phyloP scores from a whole-genome alignment of 1,140 invertebrate species.

The Lineus longissimus region DNA sequence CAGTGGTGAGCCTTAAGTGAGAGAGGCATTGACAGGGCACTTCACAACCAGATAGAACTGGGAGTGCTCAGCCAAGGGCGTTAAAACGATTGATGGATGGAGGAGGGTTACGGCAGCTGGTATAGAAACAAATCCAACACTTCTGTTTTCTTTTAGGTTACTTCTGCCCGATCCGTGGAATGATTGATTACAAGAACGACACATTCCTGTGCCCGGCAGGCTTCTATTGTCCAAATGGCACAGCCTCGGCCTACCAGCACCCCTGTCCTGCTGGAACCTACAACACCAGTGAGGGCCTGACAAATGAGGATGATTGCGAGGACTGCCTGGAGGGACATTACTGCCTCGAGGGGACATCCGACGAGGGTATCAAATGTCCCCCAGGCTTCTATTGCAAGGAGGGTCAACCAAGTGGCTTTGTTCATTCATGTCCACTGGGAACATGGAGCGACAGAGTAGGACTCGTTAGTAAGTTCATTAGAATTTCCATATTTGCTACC shows the following conservation, averaged over 20 bases:
- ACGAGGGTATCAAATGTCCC: slow-evolving; percentile 30
- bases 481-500: no score
- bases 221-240: slow-evolving; percentile 44
- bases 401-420: slow-evolving; percentile 27
- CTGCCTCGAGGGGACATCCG: slow-evolving; percentile 31
- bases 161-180: slow-evolving; percentile 30
- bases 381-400: slow-evolving; percentile 41
- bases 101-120: no score
- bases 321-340: slow-evolving; percentile 35
- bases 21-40: no score
- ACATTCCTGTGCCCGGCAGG: slow-evolving; percentile 32
- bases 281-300: slow-evolving; percentile 26
- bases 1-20: no score
- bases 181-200: slow-evolving; percentile 27
- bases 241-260: slow-evolving; percentile 25
- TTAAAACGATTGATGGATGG: no score
- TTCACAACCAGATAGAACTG: no score
- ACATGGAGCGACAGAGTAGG: slow-evolving; percentile 35
- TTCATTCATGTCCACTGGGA: slow-evolving; percentile 42
- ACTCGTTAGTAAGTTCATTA: slow-evolving; percentile 31
- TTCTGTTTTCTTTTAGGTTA: slow-evolving; percentile 33
- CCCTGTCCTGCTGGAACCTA: slow-evolving; percentile 46
- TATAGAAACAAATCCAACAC: no score
- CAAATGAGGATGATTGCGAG: slow-evolving; percentile 25
- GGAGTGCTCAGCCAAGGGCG: no score